Base-by-base conservation (phyloP, 2,113 vertebrate genomes). In the Sylvia atricapilla region DNA sequence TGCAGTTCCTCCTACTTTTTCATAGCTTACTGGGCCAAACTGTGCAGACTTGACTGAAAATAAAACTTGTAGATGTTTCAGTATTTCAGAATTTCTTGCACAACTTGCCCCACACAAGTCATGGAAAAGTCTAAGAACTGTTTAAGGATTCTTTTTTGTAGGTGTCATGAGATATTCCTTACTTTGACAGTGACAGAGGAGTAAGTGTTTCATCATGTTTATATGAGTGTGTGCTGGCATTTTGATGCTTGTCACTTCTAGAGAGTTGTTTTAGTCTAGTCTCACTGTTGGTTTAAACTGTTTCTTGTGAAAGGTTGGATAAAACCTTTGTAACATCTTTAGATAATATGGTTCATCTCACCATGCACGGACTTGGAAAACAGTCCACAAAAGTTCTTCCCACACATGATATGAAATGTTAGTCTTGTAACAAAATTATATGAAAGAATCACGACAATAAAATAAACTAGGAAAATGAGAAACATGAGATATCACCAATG, bases 1-100 rank as follows among this genome's bases (percentile, higher is more conserved):
- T 91, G 66, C 93, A 89, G 28, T 93, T 91, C 89, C 89, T 96
- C 93, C 94, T 87, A 94, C 89, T 91, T 95, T 79, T 86, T 90
- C 47, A 12, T 95, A 84, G 77, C 78, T 93, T 79, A 50, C 55
- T 85, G 81, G 93, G 87, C 81, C 59, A 89, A 84, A 91, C 50
- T 76, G 24, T 91, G 55, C 68, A 95, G 92, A 85, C 67, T 88
- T 85, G 82, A 66, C 87, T 91, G 70, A 94, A 96, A 94, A 95
- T 91, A 89, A 87, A 80, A 85, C 60, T 73, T 75, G 44, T 85
- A 58, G 49, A 84, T 91, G 47, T 88, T 95, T 95, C 15, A 31
- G 46, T 76, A 73, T 84, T 86, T 91, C 63, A 90, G 79, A 77
- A 87, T 85, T 93, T 89, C 68, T 90, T 89, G 44, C 35, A 67